phyloP scores from a whole-genome alignment of 2,888 invertebrate genomes.

The Unio pictorum region DNA sequence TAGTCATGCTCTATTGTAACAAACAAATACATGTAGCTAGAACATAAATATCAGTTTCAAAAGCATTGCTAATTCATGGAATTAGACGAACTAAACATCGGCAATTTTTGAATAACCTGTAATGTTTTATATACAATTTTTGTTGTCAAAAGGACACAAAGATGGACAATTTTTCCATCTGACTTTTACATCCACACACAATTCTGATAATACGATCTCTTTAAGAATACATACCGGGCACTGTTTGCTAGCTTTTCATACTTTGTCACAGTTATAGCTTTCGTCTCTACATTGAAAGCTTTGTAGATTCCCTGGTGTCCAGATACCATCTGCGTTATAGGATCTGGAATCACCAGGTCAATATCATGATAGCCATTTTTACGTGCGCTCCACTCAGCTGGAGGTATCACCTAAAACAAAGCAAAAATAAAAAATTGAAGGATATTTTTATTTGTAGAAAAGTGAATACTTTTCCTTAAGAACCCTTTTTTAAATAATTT shows the following conservation, averaged over 20 bases:
- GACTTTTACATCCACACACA: background rate
- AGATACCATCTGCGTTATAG: slow-evolving; percentile 94
- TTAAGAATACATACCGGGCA: slow-evolving; percentile 66
- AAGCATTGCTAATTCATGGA: too few species aligned
- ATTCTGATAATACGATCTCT: background rate
- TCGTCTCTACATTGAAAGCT: slow-evolving; percentile 96
- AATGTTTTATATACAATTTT: too few species aligned
- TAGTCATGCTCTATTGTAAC: too few species aligned
- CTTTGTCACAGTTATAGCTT: slow-evolving; percentile 89
- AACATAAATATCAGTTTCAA: too few species aligned
- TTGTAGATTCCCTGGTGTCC: slow-evolving; percentile 97
- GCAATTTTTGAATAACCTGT: too few species aligned
- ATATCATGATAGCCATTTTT: slow-evolving; percentile 85
- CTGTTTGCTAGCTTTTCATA: slow-evolving; percentile 86
- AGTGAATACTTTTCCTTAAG: too few species aligned
- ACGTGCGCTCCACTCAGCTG: slow-evolving; percentile 92
- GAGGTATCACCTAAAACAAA: slow-evolving; percentile 85
- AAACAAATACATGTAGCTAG: too few species aligned
- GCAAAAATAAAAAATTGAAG: background rate
- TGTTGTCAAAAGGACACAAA: too few species aligned
- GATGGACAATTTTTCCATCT: too few species aligned
- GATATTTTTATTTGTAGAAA: too few species aligned
- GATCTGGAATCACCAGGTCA: slow-evolving; percentile 90
- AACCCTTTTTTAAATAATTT: too few species aligned
- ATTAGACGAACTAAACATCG: too few species aligned